phyloP scores from a whole-genome alignment of 2,113 vertebrate species.

The Lasiurus cinereus region DNA sequence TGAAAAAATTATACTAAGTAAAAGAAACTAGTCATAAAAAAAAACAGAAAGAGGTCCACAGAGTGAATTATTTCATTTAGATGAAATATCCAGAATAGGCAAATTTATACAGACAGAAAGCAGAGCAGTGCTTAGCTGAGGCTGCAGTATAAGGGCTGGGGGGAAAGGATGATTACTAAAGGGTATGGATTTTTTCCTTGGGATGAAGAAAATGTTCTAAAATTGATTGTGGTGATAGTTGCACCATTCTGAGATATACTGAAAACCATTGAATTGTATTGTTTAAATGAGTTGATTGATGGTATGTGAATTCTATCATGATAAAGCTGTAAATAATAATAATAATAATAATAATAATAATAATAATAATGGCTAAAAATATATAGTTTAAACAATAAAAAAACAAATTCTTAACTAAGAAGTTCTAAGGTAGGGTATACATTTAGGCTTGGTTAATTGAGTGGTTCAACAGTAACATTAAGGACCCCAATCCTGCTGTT shows the following conservation, averaged over 20 bases:
- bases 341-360: background rate
- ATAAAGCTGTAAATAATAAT: background rate
- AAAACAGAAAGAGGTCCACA: background rate
- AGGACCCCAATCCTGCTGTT: background rate
- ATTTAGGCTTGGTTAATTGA: background rate
- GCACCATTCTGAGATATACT: background rate
- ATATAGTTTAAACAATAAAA: background rate
- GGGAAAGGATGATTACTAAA: background rate
- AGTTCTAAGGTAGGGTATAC: background rate
- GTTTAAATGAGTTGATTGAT: background rate
- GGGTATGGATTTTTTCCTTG: background rate
- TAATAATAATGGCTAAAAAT: background rate
- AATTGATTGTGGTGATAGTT: background rate
- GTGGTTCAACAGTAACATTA: background rate
- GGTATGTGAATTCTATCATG: background rate
- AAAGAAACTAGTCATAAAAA: background rate
- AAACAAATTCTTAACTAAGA: slow-evolving; percentile 6
- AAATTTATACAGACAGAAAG: background rate
- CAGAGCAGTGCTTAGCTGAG: background rate
- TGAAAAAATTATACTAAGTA: background rate
- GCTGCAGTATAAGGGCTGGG: too few relatives aligned
- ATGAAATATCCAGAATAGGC: background rate
- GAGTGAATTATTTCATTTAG: background rate
- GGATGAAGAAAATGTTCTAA: background rate
- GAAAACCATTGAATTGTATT: background rate